phyloP scores from a whole-genome alignment of 2,888 invertebrate genomes.

The Slavum lentiscoides region DNA sequence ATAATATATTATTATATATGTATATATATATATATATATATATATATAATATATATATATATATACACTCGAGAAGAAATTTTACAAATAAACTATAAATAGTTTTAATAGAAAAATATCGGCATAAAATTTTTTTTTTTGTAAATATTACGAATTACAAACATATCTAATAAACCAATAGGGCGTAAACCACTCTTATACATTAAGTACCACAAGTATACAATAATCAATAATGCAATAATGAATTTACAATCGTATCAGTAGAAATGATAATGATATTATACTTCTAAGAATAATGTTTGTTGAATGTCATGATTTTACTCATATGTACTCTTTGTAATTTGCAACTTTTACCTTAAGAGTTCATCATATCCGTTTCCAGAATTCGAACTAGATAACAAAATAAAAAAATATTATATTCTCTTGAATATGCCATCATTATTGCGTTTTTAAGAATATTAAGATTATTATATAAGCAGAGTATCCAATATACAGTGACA shows the following conservation, averaged over 20 bases:
- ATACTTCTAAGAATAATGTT: neutral
- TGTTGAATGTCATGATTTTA: neutral
- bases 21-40: no score
- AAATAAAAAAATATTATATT: neutral
- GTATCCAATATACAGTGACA: no score
- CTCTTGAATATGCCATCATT: neutral
- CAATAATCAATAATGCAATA: no score
- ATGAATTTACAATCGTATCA: neutral
- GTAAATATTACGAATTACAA: neutral
- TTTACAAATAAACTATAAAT: neutral
- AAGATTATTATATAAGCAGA: no score
- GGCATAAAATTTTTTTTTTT: no score
- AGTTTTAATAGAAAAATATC: neutral
- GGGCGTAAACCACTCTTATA: no score
- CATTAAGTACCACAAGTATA: no score
- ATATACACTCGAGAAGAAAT: no score
- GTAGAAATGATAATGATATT: neutral
- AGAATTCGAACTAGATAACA: neutral
- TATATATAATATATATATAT: no score
- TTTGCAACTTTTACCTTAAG: neutral
- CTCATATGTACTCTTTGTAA: neutral
- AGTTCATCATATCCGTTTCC: constrained; percentile 19
- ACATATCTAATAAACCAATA: neutral
- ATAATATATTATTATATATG: no score
- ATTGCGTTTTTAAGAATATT: no score